phyloP scores from a whole-genome alignment of 2,888 invertebrate species.

The Thumatha senex region DNA sequence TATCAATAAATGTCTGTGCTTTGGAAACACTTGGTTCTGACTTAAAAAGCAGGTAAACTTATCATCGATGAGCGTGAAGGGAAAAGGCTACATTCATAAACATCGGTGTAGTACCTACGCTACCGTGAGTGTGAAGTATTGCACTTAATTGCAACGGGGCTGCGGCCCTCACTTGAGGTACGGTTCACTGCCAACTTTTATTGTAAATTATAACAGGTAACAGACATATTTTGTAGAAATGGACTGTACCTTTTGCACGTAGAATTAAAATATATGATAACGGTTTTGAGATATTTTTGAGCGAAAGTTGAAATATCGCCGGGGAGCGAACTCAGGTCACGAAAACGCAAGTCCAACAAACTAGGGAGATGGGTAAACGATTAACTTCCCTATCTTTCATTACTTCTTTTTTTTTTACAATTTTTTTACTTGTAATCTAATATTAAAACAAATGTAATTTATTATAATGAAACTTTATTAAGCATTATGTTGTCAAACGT shows the following conservation, averaged over 20 bases:
- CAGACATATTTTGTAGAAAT: not conserved
- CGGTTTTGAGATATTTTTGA: too few relatives aligned
- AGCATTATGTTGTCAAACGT: too few relatives aligned
- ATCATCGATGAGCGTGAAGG: not conserved
- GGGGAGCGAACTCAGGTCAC: too few relatives aligned
- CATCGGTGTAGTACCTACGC: not conserved
- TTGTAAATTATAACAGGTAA: not conserved
- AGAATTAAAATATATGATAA: not conserved
- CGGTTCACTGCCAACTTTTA: not conserved
- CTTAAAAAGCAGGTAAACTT: not conserved
- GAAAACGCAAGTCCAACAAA: too few relatives aligned
- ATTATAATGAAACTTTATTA: too few relatives aligned
- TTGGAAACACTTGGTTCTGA: too few relatives aligned
- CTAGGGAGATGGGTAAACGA: too few relatives aligned
- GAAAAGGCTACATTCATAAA: conserved; percentile 1
- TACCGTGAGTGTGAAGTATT: conserved; percentile 22
- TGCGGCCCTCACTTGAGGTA: conserved; percentile 7
- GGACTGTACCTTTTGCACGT: not conserved
- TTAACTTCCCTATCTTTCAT: too few relatives aligned
- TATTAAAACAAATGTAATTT: too few relatives aligned
- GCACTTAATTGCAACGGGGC: conserved; percentile 24
- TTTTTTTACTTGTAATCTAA: too few relatives aligned
- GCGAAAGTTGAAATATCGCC: not conserved
- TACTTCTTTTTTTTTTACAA: too few relatives aligned
- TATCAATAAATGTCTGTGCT: too few relatives aligned